Evolutionary conservation across 2,888 invertebrate species (phyloP), one percentile per base, ranked within the genome.

Genomic region (Chloromyia formosa): DNA sequence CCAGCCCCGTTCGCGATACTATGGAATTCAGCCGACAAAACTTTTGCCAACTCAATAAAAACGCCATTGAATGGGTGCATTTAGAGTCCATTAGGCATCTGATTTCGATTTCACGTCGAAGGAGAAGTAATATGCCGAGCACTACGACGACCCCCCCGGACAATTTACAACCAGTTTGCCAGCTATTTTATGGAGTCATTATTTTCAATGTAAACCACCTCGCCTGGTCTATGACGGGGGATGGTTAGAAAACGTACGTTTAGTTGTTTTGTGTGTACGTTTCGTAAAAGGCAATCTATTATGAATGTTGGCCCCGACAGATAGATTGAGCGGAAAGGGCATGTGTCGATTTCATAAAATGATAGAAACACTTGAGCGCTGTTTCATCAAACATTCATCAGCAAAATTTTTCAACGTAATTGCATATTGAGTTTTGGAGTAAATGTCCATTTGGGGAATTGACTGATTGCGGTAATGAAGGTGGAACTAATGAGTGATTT

Each of bases 131-230:
- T n/a, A n/a, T n/a, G n/a, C n/a, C n/a, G n/a, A n/a, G n/a, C 64
- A 64, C 42, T 64, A 45, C n/a, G n/a, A n/a, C n/a, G n/a, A n/a
- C n/a, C n/a, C n/a, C n/a, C n/a, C n/a, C 64, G 42, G 53, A 12
- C 68, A 53, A 68, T 68, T 68, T 68, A 68, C 68, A 53, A 53
- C 68, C 68, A 68, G 53, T 64, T 64, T 64, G 68, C 68, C 27
- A 49, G 53, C 53, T 53, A 53, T 68, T 53, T 68, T 53, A 53
- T 68, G 53, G 68, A 22, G 68, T 53, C 68, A 49, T 68, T 68
- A 68, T 68, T 53, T 53, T 40, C 68, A 49, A 53, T 23, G 68
- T 53, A 42, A 45, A 45, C 45, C n/a, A n/a, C n/a, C n/a, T n/a
- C n/a, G n/a, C n/a, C n/a, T n/a, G n/a, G n/a, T n/a, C n/a, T n/a